phyloP scores from a whole-genome alignment of 1,140 invertebrate species.

The Notospermus geniculatus region DNA sequence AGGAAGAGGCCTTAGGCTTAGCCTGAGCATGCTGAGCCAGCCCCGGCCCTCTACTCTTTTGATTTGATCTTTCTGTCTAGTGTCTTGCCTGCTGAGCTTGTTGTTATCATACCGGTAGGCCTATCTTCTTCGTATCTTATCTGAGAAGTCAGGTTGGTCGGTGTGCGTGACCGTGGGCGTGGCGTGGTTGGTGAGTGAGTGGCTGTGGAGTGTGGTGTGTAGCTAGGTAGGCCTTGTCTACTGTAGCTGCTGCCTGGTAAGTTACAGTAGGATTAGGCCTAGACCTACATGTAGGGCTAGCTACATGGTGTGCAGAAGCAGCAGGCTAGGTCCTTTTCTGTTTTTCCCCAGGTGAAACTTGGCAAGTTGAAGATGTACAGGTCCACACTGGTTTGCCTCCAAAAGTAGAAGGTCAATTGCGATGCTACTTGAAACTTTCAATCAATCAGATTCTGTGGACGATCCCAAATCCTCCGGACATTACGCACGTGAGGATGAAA shows the following conservation, averaged over 20 bases:
- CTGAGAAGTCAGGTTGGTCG: no score
- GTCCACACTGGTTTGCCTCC: constrained; percentile 47
- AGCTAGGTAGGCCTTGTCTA: not conserved
- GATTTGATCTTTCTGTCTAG: no score
- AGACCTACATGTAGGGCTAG: not conserved
- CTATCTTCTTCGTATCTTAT: no score
- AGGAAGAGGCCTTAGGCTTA: no score
- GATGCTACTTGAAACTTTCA: constrained; percentile 48
- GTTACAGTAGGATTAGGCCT: not conserved
- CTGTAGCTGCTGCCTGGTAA: not conserved
- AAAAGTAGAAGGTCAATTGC: constrained; percentile 51
- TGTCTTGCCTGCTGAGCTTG: no score
- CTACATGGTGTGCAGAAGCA: not conserved
- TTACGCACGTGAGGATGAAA: constrained; percentile 37
- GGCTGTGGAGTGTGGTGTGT: not conserved
- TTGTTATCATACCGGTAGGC: no score
- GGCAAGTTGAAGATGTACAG: not conserved
- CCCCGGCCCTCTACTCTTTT: no score
- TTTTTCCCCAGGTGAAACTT: not conserved
- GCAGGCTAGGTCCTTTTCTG: no score
- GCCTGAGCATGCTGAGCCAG: no score
- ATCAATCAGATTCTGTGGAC: constrained; percentile 46
- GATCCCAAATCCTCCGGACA: constrained; percentile 36
- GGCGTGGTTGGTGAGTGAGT: not conserved
- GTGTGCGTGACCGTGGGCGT: no score